Conservation (phyloP, 2,888 invertebrate genomes). For the Parthenolecanium corni region DNA sequence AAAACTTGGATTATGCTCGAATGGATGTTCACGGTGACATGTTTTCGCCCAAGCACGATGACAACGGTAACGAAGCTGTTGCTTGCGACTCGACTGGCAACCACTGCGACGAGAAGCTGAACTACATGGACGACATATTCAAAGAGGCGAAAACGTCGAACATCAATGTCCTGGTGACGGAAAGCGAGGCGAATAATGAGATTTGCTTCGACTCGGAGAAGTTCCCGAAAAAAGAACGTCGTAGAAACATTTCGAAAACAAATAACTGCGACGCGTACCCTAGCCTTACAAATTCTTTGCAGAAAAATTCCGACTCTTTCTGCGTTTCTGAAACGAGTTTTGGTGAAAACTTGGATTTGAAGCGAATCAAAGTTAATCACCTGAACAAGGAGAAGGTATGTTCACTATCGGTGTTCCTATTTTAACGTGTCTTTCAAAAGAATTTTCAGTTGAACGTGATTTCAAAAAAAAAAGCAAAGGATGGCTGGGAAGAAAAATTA, state of each 20-base stretch:
- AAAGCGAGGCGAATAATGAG: slow-evolving; percentile 41
- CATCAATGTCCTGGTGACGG: slow-evolving; percentile 44
- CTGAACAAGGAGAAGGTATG: slow-evolving; percentile 13
- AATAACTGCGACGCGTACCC: slow-evolving; percentile 10
- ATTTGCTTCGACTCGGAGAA: slow-evolving; percentile 46
- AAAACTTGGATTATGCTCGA: too few species aligned
- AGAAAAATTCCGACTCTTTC: slow-evolving; percentile 36
- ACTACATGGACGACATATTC: slow-evolving; percentile 42
- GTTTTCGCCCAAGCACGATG: too few species aligned
- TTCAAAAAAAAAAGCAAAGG: not conserved
- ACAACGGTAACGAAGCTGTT: too few species aligned
- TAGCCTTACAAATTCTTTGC: not conserved
- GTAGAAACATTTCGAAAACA: slow-evolving; percentile 39
- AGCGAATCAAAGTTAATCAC: slow-evolving; percentile 33
- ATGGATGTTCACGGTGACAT: too few species aligned
- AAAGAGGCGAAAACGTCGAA: slow-evolving; percentile 50
- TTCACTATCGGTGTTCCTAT: not conserved
- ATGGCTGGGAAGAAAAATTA: too few species aligned
- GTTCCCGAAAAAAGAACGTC: slow-evolving; percentile 44
- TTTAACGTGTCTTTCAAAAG: too few species aligned
- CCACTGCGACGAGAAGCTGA: slow-evolving; percentile 30
- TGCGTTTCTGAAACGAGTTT: slow-evolving; percentile 31
- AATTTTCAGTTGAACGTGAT: not conserved
- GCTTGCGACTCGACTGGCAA: too few species aligned
- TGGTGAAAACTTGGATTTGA: slow-evolving; percentile 34